Conservation (phyloP, 2,113 vertebrate genomes). For the Hymenochirus boettgeri region DNA sequence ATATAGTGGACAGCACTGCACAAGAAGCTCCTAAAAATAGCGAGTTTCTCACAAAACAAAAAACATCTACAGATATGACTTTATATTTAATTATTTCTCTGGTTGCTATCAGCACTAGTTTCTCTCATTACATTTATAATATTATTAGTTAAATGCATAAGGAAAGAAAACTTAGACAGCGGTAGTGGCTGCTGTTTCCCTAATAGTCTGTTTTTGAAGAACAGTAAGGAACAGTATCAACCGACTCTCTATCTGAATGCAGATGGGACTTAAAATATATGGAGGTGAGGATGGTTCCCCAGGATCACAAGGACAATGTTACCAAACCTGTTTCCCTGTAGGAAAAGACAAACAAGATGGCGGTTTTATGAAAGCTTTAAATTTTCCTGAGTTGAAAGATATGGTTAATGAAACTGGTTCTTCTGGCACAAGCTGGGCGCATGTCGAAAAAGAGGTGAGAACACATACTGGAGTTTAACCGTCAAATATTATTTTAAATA, state of each 20-base stretch:
- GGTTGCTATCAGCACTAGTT: slow-evolving; percentile 54
- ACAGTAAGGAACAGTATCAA: slow-evolving; percentile 71
- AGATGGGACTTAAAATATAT: slow-evolving; percentile 86
- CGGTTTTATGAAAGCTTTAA: slow-evolving; percentile 53
- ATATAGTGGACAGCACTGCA: slow-evolving; percentile 66
- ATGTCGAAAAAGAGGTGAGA: slow-evolving; percentile 65
- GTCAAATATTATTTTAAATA: too few species aligned
- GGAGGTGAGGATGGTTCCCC: slow-evolving; percentile 82
- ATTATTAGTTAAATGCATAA: slow-evolving; percentile 55
- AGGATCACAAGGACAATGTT: slow-evolving; percentile 73
- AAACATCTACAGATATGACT: slow-evolving; percentile 45
- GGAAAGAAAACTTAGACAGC: background rate
- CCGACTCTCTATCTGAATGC: slow-evolving; percentile 77
- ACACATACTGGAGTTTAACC: too few species aligned
- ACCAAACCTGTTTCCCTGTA: slow-evolving; percentile 75
- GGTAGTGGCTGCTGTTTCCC: slow-evolving; percentile 12
- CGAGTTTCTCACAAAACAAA: slow-evolving; percentile 56
- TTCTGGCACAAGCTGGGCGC: slow-evolving; percentile 47
- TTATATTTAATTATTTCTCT: slow-evolving; percentile 60
- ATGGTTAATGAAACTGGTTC: slow-evolving; percentile 52
- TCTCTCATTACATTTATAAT: slow-evolving; percentile 56
- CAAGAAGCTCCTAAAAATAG: slow-evolving; percentile 58
- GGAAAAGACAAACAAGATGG: slow-evolving; percentile 73
- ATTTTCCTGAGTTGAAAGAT: slow-evolving; percentile 45
- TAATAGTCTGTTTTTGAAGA: slow-evolving; percentile 45